These are phyloP conservation scores for Antheraea pernyi DNA, from an alignment of 1,140 invertebrate genomes.

Conservation along the genomic window DNA sequence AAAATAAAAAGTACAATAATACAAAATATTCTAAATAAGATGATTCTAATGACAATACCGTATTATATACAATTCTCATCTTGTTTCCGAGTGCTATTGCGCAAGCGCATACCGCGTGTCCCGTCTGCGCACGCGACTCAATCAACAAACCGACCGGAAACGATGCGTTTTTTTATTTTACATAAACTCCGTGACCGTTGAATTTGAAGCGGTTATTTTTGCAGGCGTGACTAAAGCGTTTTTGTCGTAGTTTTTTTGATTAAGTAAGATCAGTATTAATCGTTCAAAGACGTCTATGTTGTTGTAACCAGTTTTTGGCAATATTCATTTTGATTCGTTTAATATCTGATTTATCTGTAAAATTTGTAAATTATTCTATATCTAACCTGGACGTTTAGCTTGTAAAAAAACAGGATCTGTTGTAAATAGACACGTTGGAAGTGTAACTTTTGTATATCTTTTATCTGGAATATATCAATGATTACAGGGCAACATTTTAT, in stretches of 20 bases:
- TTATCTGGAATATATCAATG: too few species aligned
- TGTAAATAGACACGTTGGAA: too few species aligned
- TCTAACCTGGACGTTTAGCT: too few species aligned
- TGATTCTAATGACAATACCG: not conserved
- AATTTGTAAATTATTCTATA: too few species aligned
- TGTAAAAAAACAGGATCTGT: too few species aligned
- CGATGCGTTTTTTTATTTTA: not conserved
- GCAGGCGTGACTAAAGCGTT: constrained; percentile 8
- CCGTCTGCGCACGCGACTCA: constrained; percentile 32
- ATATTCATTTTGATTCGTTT: too few species aligned
- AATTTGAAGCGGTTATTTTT: constrained; percentile 7
- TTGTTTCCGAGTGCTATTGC: constrained; percentile 36
- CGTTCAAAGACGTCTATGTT: not conserved
- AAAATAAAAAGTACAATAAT: too few species aligned
- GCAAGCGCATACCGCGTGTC: constrained; percentile 23
- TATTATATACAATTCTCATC: constrained; percentile 29
- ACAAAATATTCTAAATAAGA: not conserved
- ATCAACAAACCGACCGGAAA: constrained; percentile 27
- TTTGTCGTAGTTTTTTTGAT: not conserved
- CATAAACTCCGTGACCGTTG: constrained; percentile 1
- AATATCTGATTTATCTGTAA: too few species aligned
- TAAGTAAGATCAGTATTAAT: constrained; percentile 13
- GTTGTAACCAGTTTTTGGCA: not conserved
- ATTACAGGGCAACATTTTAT: too few species aligned
- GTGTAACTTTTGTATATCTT: too few species aligned